phyloP scores from a whole-genome alignment of 92 coral and sea anemone genomes.

The Epizoanthus ramosus region DNA sequence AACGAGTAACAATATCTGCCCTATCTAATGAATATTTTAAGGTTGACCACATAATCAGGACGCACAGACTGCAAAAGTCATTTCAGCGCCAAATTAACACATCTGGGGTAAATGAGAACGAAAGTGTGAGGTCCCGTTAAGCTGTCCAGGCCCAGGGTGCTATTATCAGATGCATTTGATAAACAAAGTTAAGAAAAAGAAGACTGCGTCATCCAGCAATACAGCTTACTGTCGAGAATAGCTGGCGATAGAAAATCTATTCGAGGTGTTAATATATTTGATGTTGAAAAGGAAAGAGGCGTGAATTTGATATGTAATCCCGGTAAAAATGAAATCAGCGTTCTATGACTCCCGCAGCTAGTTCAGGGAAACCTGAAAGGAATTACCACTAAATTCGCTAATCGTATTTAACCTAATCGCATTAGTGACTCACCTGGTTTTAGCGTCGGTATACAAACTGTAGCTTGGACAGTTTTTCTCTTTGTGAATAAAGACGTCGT shows the following conservation, averaged over 20 bases:
- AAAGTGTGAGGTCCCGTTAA: background rate
- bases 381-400: conserved; percentile 13
- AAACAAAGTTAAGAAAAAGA: background rate
- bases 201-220: too few species aligned
- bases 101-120: background rate
- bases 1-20: background rate
- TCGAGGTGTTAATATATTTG: conserved; percentile 3
- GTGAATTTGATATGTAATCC: background rate
- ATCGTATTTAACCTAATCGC: conserved; percentile 12
- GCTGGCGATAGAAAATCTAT: background rate
- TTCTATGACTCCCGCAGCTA: too few species aligned
- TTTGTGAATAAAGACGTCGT: conserved; percentile 67
- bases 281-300: background rate
- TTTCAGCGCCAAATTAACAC: conserved; percentile 1
- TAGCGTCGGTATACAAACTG: conserved; percentile 75
- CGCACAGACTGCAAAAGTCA: background rate
- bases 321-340: background rate
- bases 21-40: conserved; percentile 7
- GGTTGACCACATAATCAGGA: background rate
- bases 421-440: conserved; percentile 72
- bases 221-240: background rate
- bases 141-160: background rate
- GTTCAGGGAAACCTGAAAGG: too few species aligned
- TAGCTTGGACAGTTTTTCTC: conserved; percentile 60
- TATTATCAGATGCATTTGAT: background rate